Percentiles rank a stretch among this genome's conserved stretches.
These are phyloP conservation scores for Lasioglossum pauxillum DNA, from an alignment of 2,888 invertebrate species.

Conservation along the genomic window DNA sequence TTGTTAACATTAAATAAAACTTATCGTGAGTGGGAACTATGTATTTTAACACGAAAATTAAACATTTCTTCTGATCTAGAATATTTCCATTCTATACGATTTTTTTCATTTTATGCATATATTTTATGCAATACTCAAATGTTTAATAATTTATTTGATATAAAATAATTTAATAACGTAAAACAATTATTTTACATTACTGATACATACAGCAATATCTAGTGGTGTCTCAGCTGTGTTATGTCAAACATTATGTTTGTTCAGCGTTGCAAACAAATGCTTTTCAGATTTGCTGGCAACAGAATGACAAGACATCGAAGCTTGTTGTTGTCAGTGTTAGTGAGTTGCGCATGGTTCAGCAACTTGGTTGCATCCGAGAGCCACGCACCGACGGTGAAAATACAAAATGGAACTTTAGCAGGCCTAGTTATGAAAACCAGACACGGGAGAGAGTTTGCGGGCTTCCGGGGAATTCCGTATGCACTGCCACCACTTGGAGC, in stretches of 20 bases:
- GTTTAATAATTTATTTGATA: no score
- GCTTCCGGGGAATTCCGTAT: slow-evolving; percentile 88
- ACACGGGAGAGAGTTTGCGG: slow-evolving; percentile 86
- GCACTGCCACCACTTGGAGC: slow-evolving; percentile 88
- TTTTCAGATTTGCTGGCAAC: not conserved
- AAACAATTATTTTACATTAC: not conserved
- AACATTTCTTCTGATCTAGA: no score
- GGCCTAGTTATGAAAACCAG: slow-evolving; percentile 87
- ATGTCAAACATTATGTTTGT: not conserved
- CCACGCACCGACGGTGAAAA: slow-evolving; percentile 81
- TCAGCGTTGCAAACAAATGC: not conserved
- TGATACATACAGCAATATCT: not conserved
- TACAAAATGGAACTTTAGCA: slow-evolving; percentile 86
- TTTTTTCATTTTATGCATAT: no score
- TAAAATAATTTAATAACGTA: no score
- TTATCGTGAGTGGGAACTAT: not conserved
- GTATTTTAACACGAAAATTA: no score
- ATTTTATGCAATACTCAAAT: no score
- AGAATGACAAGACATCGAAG: slow-evolving; percentile 2
- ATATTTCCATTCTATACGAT: no score
- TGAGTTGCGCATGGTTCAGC: slow-evolving; percentile 30
- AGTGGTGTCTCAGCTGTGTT: not conserved
- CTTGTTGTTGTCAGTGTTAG: slow-evolving; percentile 8
- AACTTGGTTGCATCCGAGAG: slow-evolving; percentile 61
- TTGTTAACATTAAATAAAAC: not conserved